Evolutionary conservation across 2,113 vertebrate species (phyloP), one percentile per base, ranked within the genome.

Genomic region (Zosterops borbonicus): DNA sequence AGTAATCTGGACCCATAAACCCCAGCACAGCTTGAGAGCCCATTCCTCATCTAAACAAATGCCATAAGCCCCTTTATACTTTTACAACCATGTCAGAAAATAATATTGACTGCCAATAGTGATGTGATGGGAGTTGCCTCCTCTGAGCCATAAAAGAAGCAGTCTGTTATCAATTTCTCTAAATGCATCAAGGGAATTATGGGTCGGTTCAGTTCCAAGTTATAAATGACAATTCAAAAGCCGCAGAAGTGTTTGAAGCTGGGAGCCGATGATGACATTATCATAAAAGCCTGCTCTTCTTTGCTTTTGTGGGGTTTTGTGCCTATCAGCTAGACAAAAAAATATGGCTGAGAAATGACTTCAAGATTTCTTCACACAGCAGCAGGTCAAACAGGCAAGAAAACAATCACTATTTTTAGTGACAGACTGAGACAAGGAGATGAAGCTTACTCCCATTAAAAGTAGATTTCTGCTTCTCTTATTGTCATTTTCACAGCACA

Each of bases 211-310:
- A 96, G 97, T 92, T 99, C 98, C 98, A 98, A 98, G 98, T 98
- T 98, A 98, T 99, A 98, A 99, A 98, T 98, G 98, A 99, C 98
- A 98, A 98, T 98, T 98, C 98, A 98, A 98, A 98, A 98, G 98
- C 97, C 97, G 77, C 98, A 97, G 92, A 96, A 97, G 94, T 94
- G 98, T 99, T 99, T 99, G 98, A 99, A 99, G 98, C 97, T 95
- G 91, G 78, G 90, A 97, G 96, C 94, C 95, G 98, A 98, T 98
- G 98, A 98, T 97, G 98, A 98, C 98, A 98, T 98, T 98, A 98
- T 97, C 97, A 98, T 97, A 98, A 97, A 98, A 98, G 97, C 97
- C 97, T 96, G 97, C 97, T 97, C 97, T 96, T 98, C 96, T 94
- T 92, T 98, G 97, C 97, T 96, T 98, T 98, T 97, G 97, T 93